Evolutionary conservation across 2,113 vertebrate genomes (phyloP).

Genomic region (Cygnus atratus): DNA sequence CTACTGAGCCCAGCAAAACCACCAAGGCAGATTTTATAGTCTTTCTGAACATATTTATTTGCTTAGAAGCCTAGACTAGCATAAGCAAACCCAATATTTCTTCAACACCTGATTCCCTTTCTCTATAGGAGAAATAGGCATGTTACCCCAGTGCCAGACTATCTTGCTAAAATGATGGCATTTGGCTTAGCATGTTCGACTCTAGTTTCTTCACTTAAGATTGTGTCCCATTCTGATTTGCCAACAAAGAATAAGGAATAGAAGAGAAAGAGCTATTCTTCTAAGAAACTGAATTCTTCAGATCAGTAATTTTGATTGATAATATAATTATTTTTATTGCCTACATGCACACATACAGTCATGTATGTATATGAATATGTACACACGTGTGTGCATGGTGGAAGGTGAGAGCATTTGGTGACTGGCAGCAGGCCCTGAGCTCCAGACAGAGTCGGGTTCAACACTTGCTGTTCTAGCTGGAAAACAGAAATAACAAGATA

Average conservation of each 20-base stretch:
- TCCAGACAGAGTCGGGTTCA: neutral
- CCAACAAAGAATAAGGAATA: neutral
- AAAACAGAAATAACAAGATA: slow-evolving; percentile 12
- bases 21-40: neutral
- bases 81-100: neutral
- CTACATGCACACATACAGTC: rapidly evolving
- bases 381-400: rapidly evolving
- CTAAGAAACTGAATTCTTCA: neutral
- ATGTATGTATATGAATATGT: neutral
- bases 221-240: neutral
- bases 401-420: neutral
- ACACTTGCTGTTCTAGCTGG: neutral
- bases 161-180: neutral
- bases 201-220: too few species aligned
- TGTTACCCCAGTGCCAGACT: neutral
- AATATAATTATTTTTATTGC: neutral
- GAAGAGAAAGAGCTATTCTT: neutral
- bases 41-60: neutral
- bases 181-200: neutral
- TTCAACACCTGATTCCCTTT: neutral
- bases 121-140: neutral
- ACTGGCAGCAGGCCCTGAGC: neutral
- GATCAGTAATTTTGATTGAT: neutral
- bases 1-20: neutral
- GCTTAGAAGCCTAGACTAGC: neutral